These are phyloP conservation scores for Corythornis cristatus DNA, from an alignment of 2,113 vertebrate species.

Conservation along the genomic window DNA sequence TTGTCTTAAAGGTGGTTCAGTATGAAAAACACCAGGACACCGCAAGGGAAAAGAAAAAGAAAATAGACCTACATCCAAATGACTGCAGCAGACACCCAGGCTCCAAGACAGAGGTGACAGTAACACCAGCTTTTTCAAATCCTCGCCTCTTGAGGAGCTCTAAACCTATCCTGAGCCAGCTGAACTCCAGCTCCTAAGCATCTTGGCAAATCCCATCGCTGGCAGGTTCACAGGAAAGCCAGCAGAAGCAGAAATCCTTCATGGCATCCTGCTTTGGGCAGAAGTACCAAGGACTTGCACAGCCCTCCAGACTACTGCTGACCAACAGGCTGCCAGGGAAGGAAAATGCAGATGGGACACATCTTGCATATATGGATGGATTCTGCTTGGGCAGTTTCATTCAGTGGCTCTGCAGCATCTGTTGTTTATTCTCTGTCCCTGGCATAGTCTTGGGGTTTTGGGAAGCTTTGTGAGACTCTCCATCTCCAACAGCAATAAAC, in stretches of 20 bases:
- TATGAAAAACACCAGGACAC: background rate
- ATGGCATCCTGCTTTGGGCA: background rate
- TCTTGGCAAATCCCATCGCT: background rate
- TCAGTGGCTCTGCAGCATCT: background rate
- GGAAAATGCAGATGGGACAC: background rate
- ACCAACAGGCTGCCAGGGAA: background rate
- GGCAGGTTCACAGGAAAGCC: background rate
- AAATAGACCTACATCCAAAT: background rate
- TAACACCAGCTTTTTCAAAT: background rate
- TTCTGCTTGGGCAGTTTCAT: background rate
- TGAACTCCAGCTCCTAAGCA: background rate
- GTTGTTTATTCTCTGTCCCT: slow-evolving; percentile 3
- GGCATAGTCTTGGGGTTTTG: background rate
- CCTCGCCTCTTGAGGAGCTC: background rate
- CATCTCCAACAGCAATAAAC: background rate
- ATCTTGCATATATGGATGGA: background rate
- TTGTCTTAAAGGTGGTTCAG: background rate
- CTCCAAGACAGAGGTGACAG: background rate
- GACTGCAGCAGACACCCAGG: background rate
- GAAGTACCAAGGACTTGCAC: background rate
- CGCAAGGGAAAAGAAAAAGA: background rate
- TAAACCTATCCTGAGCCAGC: background rate
- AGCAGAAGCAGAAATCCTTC: background rate
- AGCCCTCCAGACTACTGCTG: background rate
- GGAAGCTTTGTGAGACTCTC: background rate